phyloP scores from a whole-genome alignment of 1,140 invertebrate genomes.

The Orchestia grillus region DNA sequence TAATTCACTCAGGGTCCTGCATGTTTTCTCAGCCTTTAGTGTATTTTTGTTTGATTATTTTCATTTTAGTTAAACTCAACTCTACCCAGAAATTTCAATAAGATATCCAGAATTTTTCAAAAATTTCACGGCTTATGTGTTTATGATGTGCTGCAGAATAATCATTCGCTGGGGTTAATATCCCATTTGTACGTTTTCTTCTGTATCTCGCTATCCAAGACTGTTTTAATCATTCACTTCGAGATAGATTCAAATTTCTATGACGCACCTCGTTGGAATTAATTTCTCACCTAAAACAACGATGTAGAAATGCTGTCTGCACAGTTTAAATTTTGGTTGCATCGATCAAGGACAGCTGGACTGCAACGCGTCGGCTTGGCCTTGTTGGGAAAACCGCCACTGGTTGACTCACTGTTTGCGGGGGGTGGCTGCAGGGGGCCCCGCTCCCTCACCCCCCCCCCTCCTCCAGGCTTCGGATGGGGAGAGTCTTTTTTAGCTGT shows the following conservation, averaged over 20 bases:
- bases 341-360: slow-evolving; percentile 9
- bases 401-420: slow-evolving; percentile 43
- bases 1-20: neutral
- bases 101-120: no score
- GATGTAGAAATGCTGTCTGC: neutral
- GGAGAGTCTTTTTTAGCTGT: neutral
- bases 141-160: neutral
- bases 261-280: neutral
- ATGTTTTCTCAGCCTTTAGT: neutral
- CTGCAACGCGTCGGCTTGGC: neutral
- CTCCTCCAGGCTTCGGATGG: no score
- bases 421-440: neutral
- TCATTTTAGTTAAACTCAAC: no score
- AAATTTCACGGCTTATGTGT: neutral
- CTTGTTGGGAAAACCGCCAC: slow-evolving; percentile 49
- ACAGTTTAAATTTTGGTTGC: neutral
- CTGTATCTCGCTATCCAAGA: no score
- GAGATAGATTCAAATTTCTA: neutral
- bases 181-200: no score
- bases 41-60: neutral
- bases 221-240: neutral
- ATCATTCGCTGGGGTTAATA: no score
- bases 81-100: no score
- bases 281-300: neutral
- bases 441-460: neutral